Evolutionary conservation across 2,113 vertebrate genomes (phyloP).

Genomic region (Oxyruncus cristatus): DNA sequence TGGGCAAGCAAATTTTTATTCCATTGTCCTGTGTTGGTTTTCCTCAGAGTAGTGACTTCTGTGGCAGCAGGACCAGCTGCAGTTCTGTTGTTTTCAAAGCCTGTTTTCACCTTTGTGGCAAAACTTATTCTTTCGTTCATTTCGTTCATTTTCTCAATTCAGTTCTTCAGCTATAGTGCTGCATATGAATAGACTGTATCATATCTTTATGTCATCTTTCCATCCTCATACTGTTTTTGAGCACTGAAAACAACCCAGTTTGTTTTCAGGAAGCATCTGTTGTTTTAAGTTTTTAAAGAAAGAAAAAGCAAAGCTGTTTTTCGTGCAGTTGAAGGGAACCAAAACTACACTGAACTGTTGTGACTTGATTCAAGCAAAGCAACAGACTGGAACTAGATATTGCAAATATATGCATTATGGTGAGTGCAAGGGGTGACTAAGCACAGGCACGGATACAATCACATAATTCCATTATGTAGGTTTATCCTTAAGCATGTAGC

Average conservation of each 20-base stretch:
- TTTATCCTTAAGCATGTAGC: slow-evolving; percentile 26
- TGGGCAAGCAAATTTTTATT: not conserved
- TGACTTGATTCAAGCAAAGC: not conserved
- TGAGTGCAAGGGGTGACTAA: slow-evolving; percentile 21
- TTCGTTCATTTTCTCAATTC: not conserved
- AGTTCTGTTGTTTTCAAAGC: not conserved
- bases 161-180: not conserved
- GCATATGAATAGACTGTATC: not conserved
- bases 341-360: not conserved
- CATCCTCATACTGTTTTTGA: not conserved
- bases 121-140: not conserved
- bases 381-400: slow-evolving; percentile 5
- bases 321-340: not conserved
- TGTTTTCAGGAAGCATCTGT: slow-evolving; percentile 1
- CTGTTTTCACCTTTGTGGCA: not conserved
- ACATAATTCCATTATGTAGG: not conserved
- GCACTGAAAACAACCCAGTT: not conserved
- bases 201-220: not conserved
- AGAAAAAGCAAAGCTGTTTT: not conserved
- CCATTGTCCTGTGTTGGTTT: not conserved
- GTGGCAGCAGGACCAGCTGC: not conserved
- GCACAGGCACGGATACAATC: not conserved
- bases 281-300: not conserved
- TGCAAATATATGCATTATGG: not conserved
- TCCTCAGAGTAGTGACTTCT: not conserved